Base-by-base conservation (phyloP, 1,140 invertebrate species). In the Drosophila rhopaloa region DNA sequence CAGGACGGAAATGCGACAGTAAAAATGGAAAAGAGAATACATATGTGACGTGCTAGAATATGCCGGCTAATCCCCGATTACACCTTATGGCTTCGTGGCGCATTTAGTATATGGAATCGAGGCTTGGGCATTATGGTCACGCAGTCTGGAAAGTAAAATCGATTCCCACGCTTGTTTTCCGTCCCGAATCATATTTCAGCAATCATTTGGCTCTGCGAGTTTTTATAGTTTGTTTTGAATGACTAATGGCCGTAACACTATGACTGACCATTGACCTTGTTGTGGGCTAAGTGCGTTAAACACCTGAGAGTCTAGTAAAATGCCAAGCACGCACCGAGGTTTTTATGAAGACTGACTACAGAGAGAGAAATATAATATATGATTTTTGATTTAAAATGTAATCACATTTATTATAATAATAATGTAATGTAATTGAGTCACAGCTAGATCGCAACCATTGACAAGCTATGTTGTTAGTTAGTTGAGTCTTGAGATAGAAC, bases 181-280 rank as follows among this genome's bases (percentile, higher is more conserved):
- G 16, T 8, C 19, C 11, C 44, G 6, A 57, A 71, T 71, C 35
- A 48, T 54, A 37, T 66, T 53, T 19, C 60, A 7, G 37, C 44
- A 48, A 50, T 63, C 37, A 37, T 24, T 4, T 5, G 56, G 6
- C 35, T 67, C n/a, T 57, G 4, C 43, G 19, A 27, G 54, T 60
- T 46, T 27, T 63, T n/a, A 46, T 56, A 53, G 46, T 61, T 81
- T 58, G 54, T 59, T 48, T 75, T 65, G 63, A 79, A 77, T 86
- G 79, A 86, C 79, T 80, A 83, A 88, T 88, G 67, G 43, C 59
- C 41, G 27, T 24, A 77, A 70, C 27, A 41, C 29, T 19, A 32
- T 24, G 51, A 41, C 57, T 47, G 81, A 81, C 81, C 81, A 81
- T 75, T 80, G 72, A 67, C 83, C 83, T 83, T 80, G 83, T 76